Evolutionary conservation across 2,113 vertebrate species (phyloP).

Genomic region (Laticauda laticaudata): DNA sequence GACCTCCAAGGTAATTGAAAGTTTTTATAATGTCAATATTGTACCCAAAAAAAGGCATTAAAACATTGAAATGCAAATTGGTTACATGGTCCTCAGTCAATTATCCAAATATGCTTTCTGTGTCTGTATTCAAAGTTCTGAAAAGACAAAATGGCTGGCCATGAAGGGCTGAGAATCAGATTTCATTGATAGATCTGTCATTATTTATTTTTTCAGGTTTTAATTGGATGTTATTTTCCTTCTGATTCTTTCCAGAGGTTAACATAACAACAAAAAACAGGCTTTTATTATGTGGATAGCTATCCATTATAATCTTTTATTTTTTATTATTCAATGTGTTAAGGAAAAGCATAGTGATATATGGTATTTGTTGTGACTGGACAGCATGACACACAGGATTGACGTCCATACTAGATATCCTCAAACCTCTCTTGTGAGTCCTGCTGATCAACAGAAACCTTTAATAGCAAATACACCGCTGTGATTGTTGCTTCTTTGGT

Average conservation of each 20-base stretch:
- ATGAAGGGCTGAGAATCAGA: not conserved
- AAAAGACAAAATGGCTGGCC: not conserved
- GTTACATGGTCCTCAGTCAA: not conserved
- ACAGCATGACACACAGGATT: not conserved
- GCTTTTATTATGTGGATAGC: not conserved
- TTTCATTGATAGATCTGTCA: not conserved
- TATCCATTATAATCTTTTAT: not conserved
- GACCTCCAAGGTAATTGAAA: not conserved
- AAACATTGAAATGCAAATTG: not conserved
- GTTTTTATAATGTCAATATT: conserved; percentile 1
- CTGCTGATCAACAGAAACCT: no score
- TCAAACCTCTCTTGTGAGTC: not conserved
- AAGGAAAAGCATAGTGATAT: not conserved
- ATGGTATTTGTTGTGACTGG: not conserved
- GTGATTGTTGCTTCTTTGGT: not conserved
- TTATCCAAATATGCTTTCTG: not conserved
- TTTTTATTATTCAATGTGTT: not conserved
- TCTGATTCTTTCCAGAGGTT: not conserved
- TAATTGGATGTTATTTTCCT: not conserved
- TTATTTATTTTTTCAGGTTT: not conserved
- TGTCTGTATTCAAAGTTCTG: not conserved
- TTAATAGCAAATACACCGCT: not conserved
- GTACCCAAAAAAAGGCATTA: not conserved
- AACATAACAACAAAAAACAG: not conserved
- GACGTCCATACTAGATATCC: not conserved